These are phyloP conservation scores for Megaustenia siamemsis DNA, from an alignment of 2,888 invertebrate species.

Conservation along the genomic window DNA sequence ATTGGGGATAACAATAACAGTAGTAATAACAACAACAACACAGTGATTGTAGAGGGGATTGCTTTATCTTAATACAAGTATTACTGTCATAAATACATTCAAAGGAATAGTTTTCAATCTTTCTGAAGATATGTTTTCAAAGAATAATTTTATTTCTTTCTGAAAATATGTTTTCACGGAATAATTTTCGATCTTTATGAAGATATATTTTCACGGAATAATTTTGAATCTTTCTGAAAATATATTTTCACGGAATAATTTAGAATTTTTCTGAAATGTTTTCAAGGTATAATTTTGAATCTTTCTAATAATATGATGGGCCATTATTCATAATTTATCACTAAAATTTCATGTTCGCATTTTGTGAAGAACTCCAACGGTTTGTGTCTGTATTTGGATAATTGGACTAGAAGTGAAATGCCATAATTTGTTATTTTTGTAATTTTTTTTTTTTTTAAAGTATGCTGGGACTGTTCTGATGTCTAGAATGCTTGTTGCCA, in stretches of 20 bases:
- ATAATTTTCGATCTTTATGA: background rate
- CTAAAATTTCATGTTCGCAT: background rate
- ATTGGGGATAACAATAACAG: slow-evolving; percentile 24
- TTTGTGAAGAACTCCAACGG: background rate
- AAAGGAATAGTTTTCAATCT: background rate
- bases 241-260: too few species aligned
- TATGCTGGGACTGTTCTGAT: too few species aligned
- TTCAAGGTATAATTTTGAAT: too few species aligned
- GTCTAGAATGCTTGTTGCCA: too few species aligned
- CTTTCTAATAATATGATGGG: background rate
- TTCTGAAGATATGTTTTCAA: background rate
- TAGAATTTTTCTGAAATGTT: too few species aligned
- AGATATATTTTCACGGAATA: too few species aligned
- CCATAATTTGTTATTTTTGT: background rate
- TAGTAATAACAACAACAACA: background rate
- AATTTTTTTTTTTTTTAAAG: background rate
- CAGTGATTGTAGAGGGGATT: slow-evolving; percentile 49
- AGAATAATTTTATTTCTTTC: background rate
- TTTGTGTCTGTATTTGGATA: background rate
- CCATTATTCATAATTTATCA: background rate
- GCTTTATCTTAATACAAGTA: slow-evolving; percentile 36
- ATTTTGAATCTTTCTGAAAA: background rate
- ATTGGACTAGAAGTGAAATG: background rate
- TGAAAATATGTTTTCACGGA: too few species aligned
- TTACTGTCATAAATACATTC: background rate